These are phyloP conservation scores for Hippocampus guttulatus DNA, from an alignment of 2,113 vertebrate genomes.

Conservation along the genomic window DNA sequence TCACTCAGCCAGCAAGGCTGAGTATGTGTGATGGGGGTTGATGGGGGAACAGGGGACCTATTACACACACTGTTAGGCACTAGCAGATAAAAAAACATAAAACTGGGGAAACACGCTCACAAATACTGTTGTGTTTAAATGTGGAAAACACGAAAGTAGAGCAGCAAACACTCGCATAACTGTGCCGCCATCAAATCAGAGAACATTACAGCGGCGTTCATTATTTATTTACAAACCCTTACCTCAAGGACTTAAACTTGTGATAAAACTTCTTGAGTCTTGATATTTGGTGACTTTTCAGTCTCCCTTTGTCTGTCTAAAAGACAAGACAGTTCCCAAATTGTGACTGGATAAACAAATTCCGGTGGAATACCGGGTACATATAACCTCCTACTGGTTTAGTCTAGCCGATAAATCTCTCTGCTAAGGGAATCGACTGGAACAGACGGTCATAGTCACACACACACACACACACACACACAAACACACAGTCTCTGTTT, in stretches of 20 bases:
- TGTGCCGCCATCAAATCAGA: background rate
- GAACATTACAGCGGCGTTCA: background rate
- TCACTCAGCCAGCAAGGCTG: constrained; percentile 66
- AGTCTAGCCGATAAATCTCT: constrained; percentile 80
- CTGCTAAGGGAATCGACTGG: constrained; percentile 79
- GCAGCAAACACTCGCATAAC: constrained; percentile 5
- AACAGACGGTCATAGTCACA: constrained; percentile 56
- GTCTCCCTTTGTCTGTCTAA: background rate
- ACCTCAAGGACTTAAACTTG: background rate
- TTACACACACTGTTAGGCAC: constrained; percentile 65
- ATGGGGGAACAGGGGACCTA: constrained; percentile 63
- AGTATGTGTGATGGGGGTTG: constrained; percentile 43
- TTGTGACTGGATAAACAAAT: constrained; percentile 1
- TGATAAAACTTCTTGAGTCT: background rate
- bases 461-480: constrained; percentile 5
- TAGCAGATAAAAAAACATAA: constrained; percentile 54
- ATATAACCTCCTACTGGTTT: constrained; percentile 63
- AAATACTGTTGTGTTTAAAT: constrained; percentile 45
- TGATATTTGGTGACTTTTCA: background rate
- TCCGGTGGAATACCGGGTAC: constrained; percentile 10
- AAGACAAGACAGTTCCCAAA: background rate
- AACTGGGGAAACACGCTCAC: constrained; percentile 36
- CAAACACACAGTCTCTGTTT: constrained; percentile 71
- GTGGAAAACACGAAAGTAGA: constrained; percentile 37
- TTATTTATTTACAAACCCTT: background rate